These are phyloP conservation scores for Brachynemurus nebulosus DNA, from an alignment of 2,888 invertebrate genomes.

Conservation along the genomic window DNA sequence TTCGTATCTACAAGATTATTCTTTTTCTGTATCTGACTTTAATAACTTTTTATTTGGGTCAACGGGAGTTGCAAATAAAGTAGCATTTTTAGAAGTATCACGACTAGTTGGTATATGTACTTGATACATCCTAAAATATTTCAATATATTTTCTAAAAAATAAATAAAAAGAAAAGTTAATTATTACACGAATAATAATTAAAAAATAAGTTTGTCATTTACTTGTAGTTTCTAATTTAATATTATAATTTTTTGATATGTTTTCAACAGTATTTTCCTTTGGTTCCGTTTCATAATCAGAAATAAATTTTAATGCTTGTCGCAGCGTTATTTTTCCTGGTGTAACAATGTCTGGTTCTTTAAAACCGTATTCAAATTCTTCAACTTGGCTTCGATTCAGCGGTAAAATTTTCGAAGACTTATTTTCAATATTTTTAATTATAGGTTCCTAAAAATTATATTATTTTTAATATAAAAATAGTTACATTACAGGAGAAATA, in stretches of 20 bases:
- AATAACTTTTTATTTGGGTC: background rate
- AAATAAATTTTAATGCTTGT: slow-evolving; percentile 49
- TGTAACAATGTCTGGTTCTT: slow-evolving; percentile 44
- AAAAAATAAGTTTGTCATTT: too few species aligned
- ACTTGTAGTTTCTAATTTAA: slow-evolving; percentile 48
- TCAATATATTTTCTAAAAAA: slow-evolving; percentile 36
- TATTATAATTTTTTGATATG: slow-evolving; percentile 54
- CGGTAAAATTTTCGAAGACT: slow-evolving; percentile 40
- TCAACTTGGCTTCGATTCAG: slow-evolving; percentile 34
- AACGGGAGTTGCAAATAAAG: slow-evolving; percentile 27
- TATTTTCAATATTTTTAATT: background rate
- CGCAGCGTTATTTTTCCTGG: slow-evolving; percentile 51
- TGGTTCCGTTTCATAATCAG: slow-evolving; percentile 48
- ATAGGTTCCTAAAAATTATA: background rate
- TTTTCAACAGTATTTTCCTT: slow-evolving; percentile 37
- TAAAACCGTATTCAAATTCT: slow-evolving; percentile 51
- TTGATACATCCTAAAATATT: slow-evolving; percentile 52
- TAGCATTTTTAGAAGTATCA: slow-evolving; percentile 25
- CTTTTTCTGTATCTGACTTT: background rate
- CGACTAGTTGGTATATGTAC: slow-evolving; percentile 51
- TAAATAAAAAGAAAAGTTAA: background rate
- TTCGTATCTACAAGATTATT: background rate
- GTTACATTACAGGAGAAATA: too few species aligned
- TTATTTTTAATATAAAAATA: background rate
- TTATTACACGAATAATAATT: background rate